Conservation (phyloP, 2,113 vertebrate species). For the Tragelaphus imberbis region DNA sequence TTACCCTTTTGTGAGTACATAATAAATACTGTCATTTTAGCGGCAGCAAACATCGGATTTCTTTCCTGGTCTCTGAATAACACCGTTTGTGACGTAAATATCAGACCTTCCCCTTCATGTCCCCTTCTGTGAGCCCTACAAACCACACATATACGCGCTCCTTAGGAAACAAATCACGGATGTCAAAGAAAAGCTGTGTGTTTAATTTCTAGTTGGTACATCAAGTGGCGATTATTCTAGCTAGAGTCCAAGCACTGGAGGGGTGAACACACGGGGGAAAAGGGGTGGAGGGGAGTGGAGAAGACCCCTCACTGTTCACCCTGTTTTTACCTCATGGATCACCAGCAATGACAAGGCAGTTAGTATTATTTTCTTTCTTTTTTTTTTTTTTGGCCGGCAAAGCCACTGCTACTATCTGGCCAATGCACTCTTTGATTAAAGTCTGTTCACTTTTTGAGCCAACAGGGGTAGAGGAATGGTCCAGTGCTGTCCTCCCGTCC, state of each 20-base stretch:
- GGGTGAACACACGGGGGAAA: fast-evolving
- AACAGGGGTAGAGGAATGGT: constrained; percentile 55
- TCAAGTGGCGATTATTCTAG: background rate
- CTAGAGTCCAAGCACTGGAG: background rate
- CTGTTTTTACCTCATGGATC: background rate
- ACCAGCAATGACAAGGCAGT: background rate
- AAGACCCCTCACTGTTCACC: fast-evolving
- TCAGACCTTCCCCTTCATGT: background rate
- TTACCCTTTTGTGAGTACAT: constrained; percentile 64
- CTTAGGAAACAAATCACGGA: background rate
- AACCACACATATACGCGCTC: background rate
- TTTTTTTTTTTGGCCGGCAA: constrained; percentile 1
- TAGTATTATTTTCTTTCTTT: background rate
- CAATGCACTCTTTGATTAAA: constrained; percentile 52
- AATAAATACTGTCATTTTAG: constrained; percentile 67
- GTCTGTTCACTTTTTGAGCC: constrained; percentile 65
- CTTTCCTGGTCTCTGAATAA: constrained; percentile 66
- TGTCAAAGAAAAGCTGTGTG: background rate
- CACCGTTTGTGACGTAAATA: background rate
- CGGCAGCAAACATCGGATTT: constrained; percentile 41
- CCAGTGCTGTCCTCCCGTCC: constrained; percentile 56
- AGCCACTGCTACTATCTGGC: constrained; percentile 4
- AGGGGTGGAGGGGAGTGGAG: fast-evolving
- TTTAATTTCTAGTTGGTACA: background rate
- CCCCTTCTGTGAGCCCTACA: background rate